Evolutionary conservation across 2,888 invertebrate species (phyloP), one percentile per base, ranked within the genome.

Genomic region (Pharmacophagus antenor): DNA sequence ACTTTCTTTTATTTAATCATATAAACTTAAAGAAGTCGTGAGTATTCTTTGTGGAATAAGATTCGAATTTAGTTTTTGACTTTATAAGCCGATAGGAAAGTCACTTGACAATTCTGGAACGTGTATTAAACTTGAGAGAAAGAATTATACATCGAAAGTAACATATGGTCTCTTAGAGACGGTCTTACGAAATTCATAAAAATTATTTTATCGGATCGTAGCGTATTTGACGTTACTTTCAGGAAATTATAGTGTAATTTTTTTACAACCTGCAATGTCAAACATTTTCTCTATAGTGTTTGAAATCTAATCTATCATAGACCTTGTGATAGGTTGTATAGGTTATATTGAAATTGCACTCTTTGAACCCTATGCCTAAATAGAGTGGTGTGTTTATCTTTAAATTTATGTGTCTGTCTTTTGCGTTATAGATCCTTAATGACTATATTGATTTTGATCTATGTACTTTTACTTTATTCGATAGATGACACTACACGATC

Each of bases 41-140:
- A n/a, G n/a, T 41, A 15, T 41, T 41, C n/a, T n/a, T n/a, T 2
- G 6, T 17, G 17, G 42, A 42, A 7, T 12, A 1, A 6, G 42
- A 17, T 2, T 15, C 2, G 42, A n/a, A 4, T 42, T 42, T 42
- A 42, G 17, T 17, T 17, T 3, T 42, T 42, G 42, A 42, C n/a
- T 17, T 31, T 42, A 42, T 17, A 17, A 17, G 7, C 42, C 15
- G 7, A 15, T 42, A 48, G n/a, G 41, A 37, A 51, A 51, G 37
- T 37, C 37, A 44, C 23, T 44, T 41, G 41, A 42, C 22, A 44
- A 53, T 18, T 23, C 23, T 53, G 53, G 42, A 37, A 53, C 25
- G 53, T 53, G 53, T 53, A 53, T 53, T 53, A 53, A 25, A 21
- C 41, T 41, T 44, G 23, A 44, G 44, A 53, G 22, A 18, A 25